phyloP scores from a whole-genome alignment of 2,113 vertebrate genomes.

The Lepidothrix coronata region DNA sequence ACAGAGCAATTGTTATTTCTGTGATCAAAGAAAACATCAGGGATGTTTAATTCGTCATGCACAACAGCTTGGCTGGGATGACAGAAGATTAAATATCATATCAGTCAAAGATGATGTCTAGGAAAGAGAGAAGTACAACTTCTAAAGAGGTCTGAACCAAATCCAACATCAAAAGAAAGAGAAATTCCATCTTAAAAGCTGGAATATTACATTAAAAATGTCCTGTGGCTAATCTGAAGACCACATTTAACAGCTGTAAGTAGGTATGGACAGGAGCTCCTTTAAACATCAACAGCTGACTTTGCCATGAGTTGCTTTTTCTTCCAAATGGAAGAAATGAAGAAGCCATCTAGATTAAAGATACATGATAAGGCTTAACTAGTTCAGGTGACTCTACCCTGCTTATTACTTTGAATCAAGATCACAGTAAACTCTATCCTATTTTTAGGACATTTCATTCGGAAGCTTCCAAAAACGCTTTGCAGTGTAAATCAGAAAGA shows the following conservation, averaged over 20 bases:
- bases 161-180: conserved; percentile 40
- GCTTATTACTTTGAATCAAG: background rate
- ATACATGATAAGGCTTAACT: background rate
- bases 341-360: background rate
- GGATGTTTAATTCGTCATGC: conserved; percentile 15
- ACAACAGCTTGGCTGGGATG: background rate
- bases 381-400: background rate
- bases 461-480: background rate
- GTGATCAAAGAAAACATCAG: conserved; percentile 39
- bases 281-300: background rate
- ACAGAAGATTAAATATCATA: background rate
- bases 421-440: background rate
- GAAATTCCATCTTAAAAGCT: background rate
- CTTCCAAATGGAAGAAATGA: background rate
- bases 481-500: background rate
- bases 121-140: background rate
- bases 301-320: background rate
- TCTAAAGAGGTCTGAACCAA: conserved; percentile 25
- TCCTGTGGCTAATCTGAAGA: background rate
- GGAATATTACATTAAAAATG: background rate
- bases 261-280: background rate
- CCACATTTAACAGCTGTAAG: background rate
- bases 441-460: background rate
- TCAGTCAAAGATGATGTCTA: background rate
- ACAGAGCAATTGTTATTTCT: conserved; percentile 17